Evolutionary conservation across 1,140 invertebrate genomes (phyloP).

Genomic region (Ctenoplectra terminalis): DNA sequence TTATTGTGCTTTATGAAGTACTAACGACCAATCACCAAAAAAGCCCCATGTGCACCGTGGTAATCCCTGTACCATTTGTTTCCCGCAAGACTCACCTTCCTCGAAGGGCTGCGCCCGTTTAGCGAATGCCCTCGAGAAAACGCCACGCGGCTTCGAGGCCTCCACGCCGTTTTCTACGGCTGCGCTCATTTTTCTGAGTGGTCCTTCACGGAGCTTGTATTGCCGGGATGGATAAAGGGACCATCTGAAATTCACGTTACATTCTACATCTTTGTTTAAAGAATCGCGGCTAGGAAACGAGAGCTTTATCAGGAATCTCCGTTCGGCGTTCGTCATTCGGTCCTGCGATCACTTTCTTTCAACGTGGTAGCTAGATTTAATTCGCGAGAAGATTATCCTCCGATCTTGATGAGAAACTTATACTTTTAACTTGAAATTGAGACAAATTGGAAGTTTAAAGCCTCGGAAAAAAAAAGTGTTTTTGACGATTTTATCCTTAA

Average conservation of each 20-base stretch:
- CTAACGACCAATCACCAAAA: constrained; percentile 47
- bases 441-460: too few species aligned
- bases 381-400: too few species aligned
- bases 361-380: not conserved
- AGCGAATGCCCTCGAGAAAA: constrained; percentile 79
- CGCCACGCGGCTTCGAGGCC: constrained; percentile 75
- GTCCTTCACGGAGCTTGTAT: constrained; percentile 57
- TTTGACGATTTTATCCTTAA: too few species aligned
- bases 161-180: constrained; percentile 77
- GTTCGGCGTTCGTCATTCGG: constrained; percentile 15
- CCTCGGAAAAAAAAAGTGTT: too few species aligned
- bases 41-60: constrained; percentile 32
- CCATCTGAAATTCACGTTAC: constrained; percentile 66
- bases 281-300: not conserved
- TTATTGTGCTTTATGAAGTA: constrained; percentile 1
- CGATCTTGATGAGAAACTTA: too few species aligned
- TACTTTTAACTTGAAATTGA: too few species aligned
- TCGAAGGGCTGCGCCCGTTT: constrained; percentile 79
- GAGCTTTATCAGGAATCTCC: not conserved
- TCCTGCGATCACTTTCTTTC: constrained; percentile 11
- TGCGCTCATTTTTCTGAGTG: constrained; percentile 75
- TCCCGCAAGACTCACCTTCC: constrained; percentile 76
- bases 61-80: constrained; percentile 35
- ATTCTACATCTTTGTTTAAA: constrained; percentile 25
- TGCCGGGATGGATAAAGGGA: constrained; percentile 54